Base-by-base conservation (phyloP, 2,888 invertebrate genomes). In the Enoplolaimus lenunculus region DNA sequence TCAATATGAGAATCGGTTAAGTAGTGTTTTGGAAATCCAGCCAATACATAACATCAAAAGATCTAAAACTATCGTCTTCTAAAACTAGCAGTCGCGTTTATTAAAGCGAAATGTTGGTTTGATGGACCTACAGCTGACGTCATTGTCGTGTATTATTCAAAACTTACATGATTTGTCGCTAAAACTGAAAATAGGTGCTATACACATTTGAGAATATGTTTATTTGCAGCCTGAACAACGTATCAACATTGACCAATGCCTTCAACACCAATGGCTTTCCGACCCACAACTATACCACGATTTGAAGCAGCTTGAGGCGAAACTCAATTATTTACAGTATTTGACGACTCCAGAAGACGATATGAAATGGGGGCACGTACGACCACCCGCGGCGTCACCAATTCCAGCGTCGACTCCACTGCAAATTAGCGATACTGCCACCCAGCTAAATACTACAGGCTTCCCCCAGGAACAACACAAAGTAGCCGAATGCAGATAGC, bases 241-340 rank as follows among this genome's bases (percentile, higher is more conserved):
- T 21, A 73, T 79, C 34, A 75, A 72, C 2, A 78, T 80, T 62
- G 79, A 79, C 60, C 75, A 78, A 69, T 78, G 78, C 70, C 72
- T 78, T 33, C 74, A 73, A 13, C 80, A 79, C 66, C 71, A 68
- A 2, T 79, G 79, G 78, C 73, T 79, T 28, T 75, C 77, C 69
- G 78, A 77, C 57, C 73, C 75, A 29, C 76, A 78, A 70, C 70
- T 80, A 16, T 77, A 75, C 68, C 60, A 69, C 57, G 79, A 79
- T 69, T 70, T 79, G 30, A 70, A 75, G 21, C 73, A 74, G 31
- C 73, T 79, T 26, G 79, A 79, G 68, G 59, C 72, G 16, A 72
- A 77, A n/a, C 68, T 79, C 26, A 74, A n/a, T n/a, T n/a, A 74
- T 16, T 67, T 62, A 13, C 67, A 66, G 16, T 73, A 73, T 34